Evolutionary conservation across 2,888 invertebrate species (phyloP).

Genomic region (Aspidiotus rigidus): DNA sequence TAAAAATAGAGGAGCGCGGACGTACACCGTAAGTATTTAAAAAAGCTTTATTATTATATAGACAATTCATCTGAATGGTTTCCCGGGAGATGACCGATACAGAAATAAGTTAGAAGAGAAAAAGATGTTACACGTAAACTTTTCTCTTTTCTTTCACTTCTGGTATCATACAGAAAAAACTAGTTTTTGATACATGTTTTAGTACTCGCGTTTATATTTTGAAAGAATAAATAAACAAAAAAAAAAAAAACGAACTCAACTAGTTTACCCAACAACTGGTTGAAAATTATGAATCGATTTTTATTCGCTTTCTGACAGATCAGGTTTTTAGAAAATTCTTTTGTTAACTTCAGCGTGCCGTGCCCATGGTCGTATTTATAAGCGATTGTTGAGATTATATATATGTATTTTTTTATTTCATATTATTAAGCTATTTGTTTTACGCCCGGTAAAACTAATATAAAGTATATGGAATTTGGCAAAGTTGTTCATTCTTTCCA

Average conservation of each 20-base stretch:
- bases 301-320: slow-evolving; percentile 32
- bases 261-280: slow-evolving; percentile 32
- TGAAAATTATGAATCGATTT: slow-evolving; percentile 33
- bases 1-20: neutral
- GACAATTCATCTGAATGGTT: slow-evolving; percentile 5
- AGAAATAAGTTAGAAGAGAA: slow-evolving; percentile 5
- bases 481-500: too few species aligned
- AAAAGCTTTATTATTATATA: slow-evolving; percentile 6
- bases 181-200: slow-evolving; percentile 22
- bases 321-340: slow-evolving; percentile 31
- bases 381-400: neutral
- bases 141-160: neutral
- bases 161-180: neutral
- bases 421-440: too few species aligned
- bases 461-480: neutral
- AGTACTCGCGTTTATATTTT: slow-evolving; percentile 22
- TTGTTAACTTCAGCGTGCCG: neutral
- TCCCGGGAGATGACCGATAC: neutral
- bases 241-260: slow-evolving; percentile 7
- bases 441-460: neutral
- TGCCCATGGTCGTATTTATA: slow-evolving; percentile 14
- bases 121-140: slow-evolving; percentile 11
- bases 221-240: too few species aligned
- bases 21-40: neutral
- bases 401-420: too few species aligned